phyloP scores from a whole-genome alignment of 30 jellyfish, hydroid and myxozoan genomes.

The Aurelia aurita complex sp. Pacific region DNA sequence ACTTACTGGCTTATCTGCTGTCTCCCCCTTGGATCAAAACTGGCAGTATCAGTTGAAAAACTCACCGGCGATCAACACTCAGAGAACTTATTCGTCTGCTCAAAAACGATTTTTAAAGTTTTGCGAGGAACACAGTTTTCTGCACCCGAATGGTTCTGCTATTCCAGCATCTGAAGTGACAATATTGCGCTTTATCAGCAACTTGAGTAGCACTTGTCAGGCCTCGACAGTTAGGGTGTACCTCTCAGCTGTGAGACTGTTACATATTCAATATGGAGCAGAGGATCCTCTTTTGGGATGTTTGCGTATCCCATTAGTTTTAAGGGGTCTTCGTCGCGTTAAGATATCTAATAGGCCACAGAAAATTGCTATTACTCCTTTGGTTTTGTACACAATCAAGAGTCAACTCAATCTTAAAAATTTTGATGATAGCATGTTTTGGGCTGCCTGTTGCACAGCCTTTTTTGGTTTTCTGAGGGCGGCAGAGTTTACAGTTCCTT shows the following conservation, averaged over 20 bases:
- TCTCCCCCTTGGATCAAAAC: constrained; percentile 19
- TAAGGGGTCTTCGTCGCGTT: constrained; percentile 6
- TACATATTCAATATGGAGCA: background rate
- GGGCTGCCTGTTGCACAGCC: constrained; percentile 43
- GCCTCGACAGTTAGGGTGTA: background rate
- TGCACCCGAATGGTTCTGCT: background rate
- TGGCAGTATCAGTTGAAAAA: constrained; percentile 14
- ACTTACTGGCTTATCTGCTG: background rate
- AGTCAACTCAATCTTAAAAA: background rate
- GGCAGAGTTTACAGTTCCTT: constrained; percentile 9
- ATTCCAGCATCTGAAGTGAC: constrained; percentile 29
- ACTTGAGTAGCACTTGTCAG: background rate
- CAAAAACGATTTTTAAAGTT: constrained; percentile 12
- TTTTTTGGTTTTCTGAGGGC: constrained; percentile 26
- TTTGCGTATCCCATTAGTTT: background rate
- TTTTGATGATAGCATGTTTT: background rate
- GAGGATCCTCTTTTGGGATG: constrained; percentile 4
- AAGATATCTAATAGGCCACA: background rate
- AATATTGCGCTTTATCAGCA: background rate
- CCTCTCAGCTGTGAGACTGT: constrained; percentile 7
- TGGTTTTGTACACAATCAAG: background rate
- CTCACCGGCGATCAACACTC: background rate
- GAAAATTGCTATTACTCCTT: background rate
- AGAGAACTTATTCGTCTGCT: constrained; percentile 9
- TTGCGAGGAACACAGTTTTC: background rate